Base-by-base conservation (phyloP, 2,113 vertebrate species). In the Ctenomys sociabilis region DNA sequence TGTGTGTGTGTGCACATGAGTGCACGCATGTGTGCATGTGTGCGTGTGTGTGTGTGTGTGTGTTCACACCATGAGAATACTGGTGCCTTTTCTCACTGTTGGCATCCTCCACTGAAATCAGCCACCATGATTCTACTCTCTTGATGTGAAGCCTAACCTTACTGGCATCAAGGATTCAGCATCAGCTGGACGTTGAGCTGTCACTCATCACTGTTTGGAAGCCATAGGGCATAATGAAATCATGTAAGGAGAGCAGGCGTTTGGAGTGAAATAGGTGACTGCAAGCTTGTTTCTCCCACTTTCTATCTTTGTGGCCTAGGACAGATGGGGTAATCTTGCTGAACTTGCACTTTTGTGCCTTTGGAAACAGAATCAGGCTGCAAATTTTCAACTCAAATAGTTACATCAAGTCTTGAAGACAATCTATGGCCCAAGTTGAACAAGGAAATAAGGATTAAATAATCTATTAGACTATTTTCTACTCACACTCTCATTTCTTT, bases 331-430 rank as follows among this genome's bases (percentile, higher is more conserved):
- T 61, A n/a, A 89, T 77, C 43, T 43, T 86, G 30, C 68, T 63
- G 43, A 70, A 30, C 57, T 61, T 72, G 32, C 14, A 32, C 85
- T 78, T 91, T 37, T 83, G 5, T n/a, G 5, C 49, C 84, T 95
- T 96, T 86, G 86, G 83, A 89, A 88, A 49, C 49, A 43, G 5
- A 84, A 68, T 93, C 68, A 54, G 45, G 78, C 24, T 64, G 7
- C 77, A 86, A 88, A 40, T 30, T 63, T 85, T 94, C 54, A 86
- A 70, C 30, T 93, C 84, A 95, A 54, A 61, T 90, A 45, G 78
- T 78, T 64, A 75, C 83, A 73, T 68, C 72, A 82, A 91, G 35
- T 40, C 59, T 80, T 77, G 63, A 63, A 17, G 57, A 84, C 80
- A 83, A 85, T 85, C 37, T 6, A 14, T 45, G 35, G 35, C 70